Base-by-base conservation (phyloP, 2,888 invertebrate genomes). In the Fragum sueziense region DNA sequence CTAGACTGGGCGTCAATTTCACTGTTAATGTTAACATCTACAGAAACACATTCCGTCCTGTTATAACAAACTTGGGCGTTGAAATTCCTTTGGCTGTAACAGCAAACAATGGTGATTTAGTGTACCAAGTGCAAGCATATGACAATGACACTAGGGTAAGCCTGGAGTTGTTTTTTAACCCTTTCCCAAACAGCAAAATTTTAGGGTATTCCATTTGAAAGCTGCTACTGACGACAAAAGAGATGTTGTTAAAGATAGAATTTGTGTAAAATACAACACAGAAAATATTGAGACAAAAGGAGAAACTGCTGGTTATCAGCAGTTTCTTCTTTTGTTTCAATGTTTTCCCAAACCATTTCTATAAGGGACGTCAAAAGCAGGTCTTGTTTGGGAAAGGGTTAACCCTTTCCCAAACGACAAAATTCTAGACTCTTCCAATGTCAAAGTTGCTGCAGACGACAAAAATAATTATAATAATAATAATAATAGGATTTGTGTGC, bases 31-130 rank as follows among this genome's bases (percentile, higher is more conserved):
- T 91, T 1, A 79, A 71, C 22, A 84, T 90, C 7, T 73, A 80
- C 29, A 76, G 90, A 22, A 91, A 91, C 74, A 70, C 71, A 6
- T 81, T 79, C 71, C 57, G 84, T 0, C 91, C 91, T n/a, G 70
- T 78, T 27, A 86, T 91, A 73, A 57, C 75, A 11, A 86, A 88
- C 70, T 61, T 82, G 11, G 75, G 74, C 4, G 37, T 37, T n/a
- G 61, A 29, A 9, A 65, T 51, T 0, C 57, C 41, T 14, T 52
- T 87, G 2, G 57, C 74, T 22, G 76, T 76, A n/a, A 79, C 73
- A 14, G 67, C 73, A 9, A 4, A 11, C 14, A 31, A n/a, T 22
- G 78, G 79, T 9, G 59, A 29, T 1, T 17, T 31, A 34, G 84
- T 85, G 20, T 77, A 67, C 37, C 34, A 73, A 65, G 85, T 83